phyloP scores from a whole-genome alignment of 2,888 invertebrate genomes.

The Drosophila nigricruria region DNA sequence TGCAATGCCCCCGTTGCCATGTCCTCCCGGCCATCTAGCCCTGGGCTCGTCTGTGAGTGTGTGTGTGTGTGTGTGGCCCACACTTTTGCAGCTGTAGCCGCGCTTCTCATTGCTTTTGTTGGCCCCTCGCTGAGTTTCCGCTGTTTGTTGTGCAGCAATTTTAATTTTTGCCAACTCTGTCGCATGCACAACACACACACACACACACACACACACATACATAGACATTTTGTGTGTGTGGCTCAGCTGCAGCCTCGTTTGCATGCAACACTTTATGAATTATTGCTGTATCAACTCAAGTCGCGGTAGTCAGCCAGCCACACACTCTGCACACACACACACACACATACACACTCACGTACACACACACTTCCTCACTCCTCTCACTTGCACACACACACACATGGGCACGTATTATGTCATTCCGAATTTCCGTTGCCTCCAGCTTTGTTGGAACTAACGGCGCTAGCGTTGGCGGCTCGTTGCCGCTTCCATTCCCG shows the following conservation, averaged over 20 bases:
- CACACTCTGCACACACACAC: slow-evolving; percentile 38
- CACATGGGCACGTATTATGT: slow-evolving; percentile 78
- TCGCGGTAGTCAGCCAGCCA: slow-evolving; percentile 74
- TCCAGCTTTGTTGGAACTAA: slow-evolving; percentile 76
- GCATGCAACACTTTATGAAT: slow-evolving; percentile 83
- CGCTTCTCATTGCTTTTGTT: slow-evolving; percentile 41
- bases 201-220: slow-evolving; percentile 15
- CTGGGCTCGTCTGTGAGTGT: neutral
- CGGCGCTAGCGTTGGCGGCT: slow-evolving; percentile 58
- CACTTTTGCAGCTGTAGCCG: slow-evolving; percentile 43
- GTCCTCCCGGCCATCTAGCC: neutral
- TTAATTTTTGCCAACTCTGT: slow-evolving; percentile 80
- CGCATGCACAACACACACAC: slow-evolving; percentile 58
- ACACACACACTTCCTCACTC: slow-evolving; percentile 14
- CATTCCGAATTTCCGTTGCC: slow-evolving; percentile 81
- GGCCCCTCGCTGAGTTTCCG: slow-evolving; percentile 75
- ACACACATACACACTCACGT: neutral
- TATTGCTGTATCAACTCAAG: slow-evolving; percentile 82
- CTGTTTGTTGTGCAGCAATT: slow-evolving; percentile 81
- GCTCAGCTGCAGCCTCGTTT: slow-evolving; percentile 81
- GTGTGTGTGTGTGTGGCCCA: slow-evolving; percentile 3
- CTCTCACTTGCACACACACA: slow-evolving; percentile 26
- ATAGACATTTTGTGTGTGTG: slow-evolving; percentile 39
- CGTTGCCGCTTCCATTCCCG: slow-evolving; percentile 22
- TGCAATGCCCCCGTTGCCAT: slow-evolving; percentile 47